These are phyloP conservation scores for Anguilla rostrata DNA, from an alignment of 2,113 vertebrate genomes.

Conservation along the genomic window DNA sequence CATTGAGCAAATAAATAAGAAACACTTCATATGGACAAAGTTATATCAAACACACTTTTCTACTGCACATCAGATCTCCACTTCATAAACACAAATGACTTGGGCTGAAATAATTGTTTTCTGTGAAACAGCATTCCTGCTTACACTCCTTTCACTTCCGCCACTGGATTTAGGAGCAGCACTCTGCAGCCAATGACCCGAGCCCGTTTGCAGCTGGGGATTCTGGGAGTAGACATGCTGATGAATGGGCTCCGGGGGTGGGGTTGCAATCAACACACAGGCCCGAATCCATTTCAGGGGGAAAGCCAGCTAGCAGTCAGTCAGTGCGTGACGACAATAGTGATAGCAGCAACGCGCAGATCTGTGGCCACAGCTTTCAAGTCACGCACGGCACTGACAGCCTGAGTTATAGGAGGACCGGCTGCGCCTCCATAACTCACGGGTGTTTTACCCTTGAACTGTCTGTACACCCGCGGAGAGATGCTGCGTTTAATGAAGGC, in stretches of 20 bases:
- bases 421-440: neutral
- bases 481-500: neutral
- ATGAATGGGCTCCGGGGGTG: neutral
- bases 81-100: no score
- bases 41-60: neutral
- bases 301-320: constrained; percentile 4
- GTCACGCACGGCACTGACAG: neutral
- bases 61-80: no score
- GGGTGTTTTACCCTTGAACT: neutral
- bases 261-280: neutral
- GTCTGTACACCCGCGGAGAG: neutral
- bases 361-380: neutral
- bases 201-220: neutral
- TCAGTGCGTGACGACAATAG: neutral
- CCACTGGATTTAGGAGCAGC: neutral
- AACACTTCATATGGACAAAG: neutral
- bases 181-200: neutral
- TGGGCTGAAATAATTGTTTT: neutral
- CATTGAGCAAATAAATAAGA: neutral
- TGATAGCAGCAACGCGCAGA: neutral
- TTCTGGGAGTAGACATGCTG: constrained; percentile 11
- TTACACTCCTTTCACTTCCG: neutral
- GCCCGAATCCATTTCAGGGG: neutral
- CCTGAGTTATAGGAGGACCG: neutral
- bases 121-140: neutral